phyloP scores from a whole-genome alignment of 2,113 vertebrate genomes.

The Leucopternis melanops region DNA sequence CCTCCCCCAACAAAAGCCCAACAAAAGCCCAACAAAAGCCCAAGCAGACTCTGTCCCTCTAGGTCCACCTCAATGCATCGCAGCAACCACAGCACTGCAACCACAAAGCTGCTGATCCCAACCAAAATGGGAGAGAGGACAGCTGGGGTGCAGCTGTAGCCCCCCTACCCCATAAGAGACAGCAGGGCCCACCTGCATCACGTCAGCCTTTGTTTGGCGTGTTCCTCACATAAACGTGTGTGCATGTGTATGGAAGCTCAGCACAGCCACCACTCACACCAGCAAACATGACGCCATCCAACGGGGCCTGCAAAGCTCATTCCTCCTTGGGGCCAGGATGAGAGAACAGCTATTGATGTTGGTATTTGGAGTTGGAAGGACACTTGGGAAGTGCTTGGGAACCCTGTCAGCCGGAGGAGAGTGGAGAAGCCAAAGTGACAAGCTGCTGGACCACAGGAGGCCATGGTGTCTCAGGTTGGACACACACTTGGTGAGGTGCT shows the following conservation, averaged over 20 bases:
- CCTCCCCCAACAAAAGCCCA: not conserved
- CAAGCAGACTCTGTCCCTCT: not conserved
- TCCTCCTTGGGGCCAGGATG: not conserved
- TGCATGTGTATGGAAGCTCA: not conserved
- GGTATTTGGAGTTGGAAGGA: not conserved
- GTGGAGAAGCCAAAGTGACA: not conserved
- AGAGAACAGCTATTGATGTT: not conserved
- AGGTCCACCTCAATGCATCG: not conserved
- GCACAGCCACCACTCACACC: not conserved
- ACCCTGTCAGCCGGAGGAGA: not conserved
- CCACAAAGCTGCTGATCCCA: not conserved
- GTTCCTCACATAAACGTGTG: not conserved
- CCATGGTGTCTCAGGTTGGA: not conserved
- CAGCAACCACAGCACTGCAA: not conserved
- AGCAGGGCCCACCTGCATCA: not conserved
- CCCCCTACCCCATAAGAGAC: not conserved
- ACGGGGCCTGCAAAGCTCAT: not conserved
- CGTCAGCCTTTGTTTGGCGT: accelerated
- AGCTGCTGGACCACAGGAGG: not conserved
- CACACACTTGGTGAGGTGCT: not conserved
- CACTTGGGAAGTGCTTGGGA: not conserved
- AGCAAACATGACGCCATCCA: not conserved
- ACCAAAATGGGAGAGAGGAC: not conserved
- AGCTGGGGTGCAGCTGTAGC: not conserved
- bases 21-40: not conserved